Evolutionary conservation across 2,113 vertebrate species (phyloP).

Genomic region (Scophthalmus maximus): DNA sequence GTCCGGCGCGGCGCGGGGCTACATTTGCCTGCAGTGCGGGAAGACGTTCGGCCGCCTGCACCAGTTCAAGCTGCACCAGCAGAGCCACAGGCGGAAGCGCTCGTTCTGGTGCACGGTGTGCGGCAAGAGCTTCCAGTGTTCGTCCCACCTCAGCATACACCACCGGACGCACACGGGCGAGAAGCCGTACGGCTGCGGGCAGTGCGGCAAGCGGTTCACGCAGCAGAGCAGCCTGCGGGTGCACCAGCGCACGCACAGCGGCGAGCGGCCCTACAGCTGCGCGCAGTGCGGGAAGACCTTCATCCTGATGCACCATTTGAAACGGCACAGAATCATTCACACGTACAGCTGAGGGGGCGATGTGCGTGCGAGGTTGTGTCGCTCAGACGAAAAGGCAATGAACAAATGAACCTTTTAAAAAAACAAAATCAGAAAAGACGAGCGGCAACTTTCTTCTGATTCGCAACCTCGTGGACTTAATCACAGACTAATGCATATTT

Average conservation of each 20-base stretch:
- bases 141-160: conserved; percentile 79
- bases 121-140: conserved; percentile 79
- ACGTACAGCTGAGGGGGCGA: conserved; percentile 59
- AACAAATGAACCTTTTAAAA: background rate
- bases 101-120: conserved; percentile 79
- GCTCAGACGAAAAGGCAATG: conserved; percentile 12
- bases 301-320: conserved; percentile 80
- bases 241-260: conserved; percentile 82
- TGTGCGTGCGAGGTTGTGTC: background rate
- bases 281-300: conserved; percentile 79
- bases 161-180: conserved; percentile 80
- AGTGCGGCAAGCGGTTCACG: conserved; percentile 80
- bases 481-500: conserved; percentile 53
- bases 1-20: conserved; percentile 38
- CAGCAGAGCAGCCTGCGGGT: conserved; percentile 82
- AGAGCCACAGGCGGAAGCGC: conserved; percentile 76
- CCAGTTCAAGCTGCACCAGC: conserved; percentile 80
- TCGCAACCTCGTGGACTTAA: conserved; percentile 5
- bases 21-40: conserved; percentile 72
- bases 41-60: conserved; percentile 73
- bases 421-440: conserved; percentile 14
- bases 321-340: conserved; percentile 76
- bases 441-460: background rate
- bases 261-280: conserved; percentile 81
- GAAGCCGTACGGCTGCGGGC: conserved; percentile 76